These are phyloP conservation scores for Azemiops feae DNA, from an alignment of 2,113 vertebrate genomes.

Conservation along the genomic window DNA sequence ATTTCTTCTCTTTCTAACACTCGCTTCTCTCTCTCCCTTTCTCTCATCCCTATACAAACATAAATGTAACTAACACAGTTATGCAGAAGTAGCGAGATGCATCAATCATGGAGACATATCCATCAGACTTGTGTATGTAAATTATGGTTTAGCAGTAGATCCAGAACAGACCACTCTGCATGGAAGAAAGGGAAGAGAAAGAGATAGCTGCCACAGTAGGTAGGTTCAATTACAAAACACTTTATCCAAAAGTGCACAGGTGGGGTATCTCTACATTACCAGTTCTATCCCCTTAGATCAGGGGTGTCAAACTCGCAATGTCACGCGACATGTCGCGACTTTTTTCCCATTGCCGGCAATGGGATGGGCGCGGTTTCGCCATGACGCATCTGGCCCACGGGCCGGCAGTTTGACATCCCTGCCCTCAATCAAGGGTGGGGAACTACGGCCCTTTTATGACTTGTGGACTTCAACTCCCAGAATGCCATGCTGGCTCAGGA, in stretches of 20 bases:
- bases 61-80: background rate
- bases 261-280: too few species aligned
- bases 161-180: background rate
- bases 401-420: too few species aligned
- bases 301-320: too few species aligned
- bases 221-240: background rate
- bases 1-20: background rate
- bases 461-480: background rate
- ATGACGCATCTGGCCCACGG: too few species aligned
- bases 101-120: background rate
- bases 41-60: background rate
- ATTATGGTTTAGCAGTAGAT: background rate
- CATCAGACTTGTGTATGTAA: background rate
- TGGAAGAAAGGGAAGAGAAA: background rate
- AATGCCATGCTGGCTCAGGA: background rate
- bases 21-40: background rate
- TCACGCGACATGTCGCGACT: too few species aligned
- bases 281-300: background rate
- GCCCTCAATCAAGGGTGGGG: background rate
- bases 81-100: background rate
- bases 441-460: background rate
- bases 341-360: too few species aligned
- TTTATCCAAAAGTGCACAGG: background rate
- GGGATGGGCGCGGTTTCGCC: too few species aligned
- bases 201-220: background rate